These are phyloP conservation scores for Furnarius figulus DNA, from an alignment of 2,113 vertebrate genomes.

Conservation along the genomic window DNA sequence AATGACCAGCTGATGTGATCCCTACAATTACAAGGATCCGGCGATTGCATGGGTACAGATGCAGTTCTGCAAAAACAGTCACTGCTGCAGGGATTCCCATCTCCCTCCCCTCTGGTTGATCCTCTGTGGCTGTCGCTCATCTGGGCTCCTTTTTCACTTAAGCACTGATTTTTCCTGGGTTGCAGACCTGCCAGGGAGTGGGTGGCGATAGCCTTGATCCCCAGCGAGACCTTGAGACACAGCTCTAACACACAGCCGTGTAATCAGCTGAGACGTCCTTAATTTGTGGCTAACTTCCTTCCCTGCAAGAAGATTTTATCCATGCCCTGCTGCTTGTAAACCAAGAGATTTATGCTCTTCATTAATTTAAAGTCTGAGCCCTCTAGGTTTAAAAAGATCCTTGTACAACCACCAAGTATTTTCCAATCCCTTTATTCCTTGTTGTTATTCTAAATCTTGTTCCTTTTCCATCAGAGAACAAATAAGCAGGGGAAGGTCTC, in stretches of 20 bases:
- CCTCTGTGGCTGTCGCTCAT: background rate
- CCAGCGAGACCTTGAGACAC: background rate
- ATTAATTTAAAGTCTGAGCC: background rate
- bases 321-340: background rate
- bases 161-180: background rate
- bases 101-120: background rate
- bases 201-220: background rate
- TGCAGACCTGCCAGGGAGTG: background rate
- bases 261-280: background rate
- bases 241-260: background rate
- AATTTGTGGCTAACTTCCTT: background rate
- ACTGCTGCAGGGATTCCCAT: background rate
- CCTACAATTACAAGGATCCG: background rate
- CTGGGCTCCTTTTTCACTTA: background rate
- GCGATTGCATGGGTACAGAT: fast-evolving
- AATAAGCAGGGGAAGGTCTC: background rate
- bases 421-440: background rate
- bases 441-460: background rate
- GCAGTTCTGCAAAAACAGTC: fast-evolving
- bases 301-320: background rate
- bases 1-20: fast-evolving
- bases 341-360: background rate
- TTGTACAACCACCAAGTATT: background rate
- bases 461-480: background rate
- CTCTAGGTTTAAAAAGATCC: background rate